These are phyloP conservation scores for Drepana arcuata DNA, from an alignment of 1,140 invertebrate genomes.

Conservation along the genomic window DNA sequence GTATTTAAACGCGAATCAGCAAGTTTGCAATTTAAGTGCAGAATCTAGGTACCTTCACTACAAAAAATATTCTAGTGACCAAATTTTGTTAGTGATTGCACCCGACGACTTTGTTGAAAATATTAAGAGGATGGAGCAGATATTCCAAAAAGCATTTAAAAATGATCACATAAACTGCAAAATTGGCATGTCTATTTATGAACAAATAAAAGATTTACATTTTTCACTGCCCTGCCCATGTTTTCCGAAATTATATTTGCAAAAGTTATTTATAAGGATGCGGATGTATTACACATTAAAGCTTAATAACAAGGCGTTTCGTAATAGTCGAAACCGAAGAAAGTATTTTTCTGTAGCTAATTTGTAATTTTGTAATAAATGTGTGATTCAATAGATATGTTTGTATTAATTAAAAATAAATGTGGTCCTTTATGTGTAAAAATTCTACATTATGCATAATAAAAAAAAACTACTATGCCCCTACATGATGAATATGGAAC, in stretches of 20 bases:
- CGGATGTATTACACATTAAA: not conserved
- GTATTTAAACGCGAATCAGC: not conserved
- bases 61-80: not conserved
- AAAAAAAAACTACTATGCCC: too few species aligned
- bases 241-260: slow-evolving; percentile 1
- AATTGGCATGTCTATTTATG: slow-evolving; percentile 1
- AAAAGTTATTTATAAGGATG: not conserved
- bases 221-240: slow-evolving; percentile 2
- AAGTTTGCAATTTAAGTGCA: not conserved
- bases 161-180: slow-evolving; percentile 3
- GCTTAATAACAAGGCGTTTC: not conserved
- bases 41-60: not conserved
- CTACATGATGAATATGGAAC: too few species aligned
- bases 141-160: slow-evolving; percentile 3
- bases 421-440: too few species aligned
- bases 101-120: not conserved
- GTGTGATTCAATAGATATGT: too few species aligned
- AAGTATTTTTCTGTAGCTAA: slow-evolving; percentile 5
- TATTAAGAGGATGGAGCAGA: not conserved
- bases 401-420: too few species aligned
- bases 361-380: slow-evolving; percentile 4
- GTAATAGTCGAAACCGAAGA: slow-evolving; percentile 2
- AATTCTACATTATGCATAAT: too few species aligned
- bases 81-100: not conserved
- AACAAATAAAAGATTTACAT: slow-evolving; percentile 2